Evolutionary conservation across 2,113 vertebrate genomes (phyloP).

Genomic region (Callopanchax toddi): DNA sequence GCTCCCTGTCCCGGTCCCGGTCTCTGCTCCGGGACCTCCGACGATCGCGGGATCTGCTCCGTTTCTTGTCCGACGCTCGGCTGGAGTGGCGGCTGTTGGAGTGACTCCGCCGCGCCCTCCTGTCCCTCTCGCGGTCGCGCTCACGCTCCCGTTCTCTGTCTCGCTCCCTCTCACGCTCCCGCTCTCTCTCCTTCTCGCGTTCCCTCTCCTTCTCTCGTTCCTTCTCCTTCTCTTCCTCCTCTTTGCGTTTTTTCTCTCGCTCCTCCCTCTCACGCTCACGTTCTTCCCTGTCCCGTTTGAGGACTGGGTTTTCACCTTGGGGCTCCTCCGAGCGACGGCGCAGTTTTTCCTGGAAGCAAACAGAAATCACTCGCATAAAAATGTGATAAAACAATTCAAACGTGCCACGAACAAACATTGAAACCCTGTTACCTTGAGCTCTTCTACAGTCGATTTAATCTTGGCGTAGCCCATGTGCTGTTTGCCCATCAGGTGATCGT

Average conservation of each 20-base stretch:
- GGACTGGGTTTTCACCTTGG: constrained; percentile 65
- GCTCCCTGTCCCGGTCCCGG: constrained; percentile 85
- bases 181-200: constrained; percentile 82
- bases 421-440: constrained; percentile 87
- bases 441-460: constrained; percentile 98
- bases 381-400: too few species aligned
- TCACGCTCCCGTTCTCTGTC: constrained; percentile 84
- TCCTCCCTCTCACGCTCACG: constrained; percentile 79
- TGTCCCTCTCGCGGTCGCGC: constrained; percentile 85
- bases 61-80: constrained; percentile 89
- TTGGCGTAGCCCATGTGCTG: constrained; percentile 99
- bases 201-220: constrained; percentile 87
- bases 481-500: constrained; percentile 99
- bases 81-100: constrained; percentile 94
- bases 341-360: constrained; percentile 77
- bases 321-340: constrained; percentile 80
- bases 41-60: constrained; percentile 93
- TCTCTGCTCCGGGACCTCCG: constrained; percentile 95
- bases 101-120: constrained; percentile 89
- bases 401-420: not conserved
- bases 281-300: constrained; percentile 77
- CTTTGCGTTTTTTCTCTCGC: constrained; percentile 82
- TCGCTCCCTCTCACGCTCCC: constrained; percentile 82
- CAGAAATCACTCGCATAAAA: too few species aligned
- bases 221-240: constrained; percentile 81